Evolutionary conservation across 2,888 invertebrate species (phyloP).

Genomic region (Alloplasta piceator): DNA sequence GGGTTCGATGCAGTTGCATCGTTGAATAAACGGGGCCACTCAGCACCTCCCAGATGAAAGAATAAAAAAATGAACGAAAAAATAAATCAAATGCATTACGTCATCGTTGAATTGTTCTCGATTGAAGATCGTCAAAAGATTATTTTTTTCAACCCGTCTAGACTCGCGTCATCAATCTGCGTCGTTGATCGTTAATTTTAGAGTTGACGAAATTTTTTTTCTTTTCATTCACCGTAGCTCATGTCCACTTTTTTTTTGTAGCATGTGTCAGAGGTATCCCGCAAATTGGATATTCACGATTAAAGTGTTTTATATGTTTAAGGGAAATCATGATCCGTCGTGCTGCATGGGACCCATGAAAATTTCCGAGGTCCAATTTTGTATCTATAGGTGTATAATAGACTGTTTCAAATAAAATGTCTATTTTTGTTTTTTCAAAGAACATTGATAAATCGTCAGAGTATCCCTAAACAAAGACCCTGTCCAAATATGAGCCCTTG

Average conservation of each 20-base stretch:
- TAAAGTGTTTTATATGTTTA: slow-evolving; percentile 54
- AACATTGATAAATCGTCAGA: no score
- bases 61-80: neutral
- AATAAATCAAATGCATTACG: slow-evolving; percentile 38
- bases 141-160: neutral
- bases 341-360: slow-evolving; percentile 65
- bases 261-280: slow-evolving; percentile 57
- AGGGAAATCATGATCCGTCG: slow-evolving; percentile 61
- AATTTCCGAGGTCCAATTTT: slow-evolving; percentile 46
- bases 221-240: slow-evolving; percentile 37
- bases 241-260: slow-evolving; percentile 43
- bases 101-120: slow-evolving; percentile 41
- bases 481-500: no score
- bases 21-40: slow-evolving; percentile 60
- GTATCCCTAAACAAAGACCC: no score
- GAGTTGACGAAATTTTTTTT: slow-evolving; percentile 6
- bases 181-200: slow-evolving; percentile 11
- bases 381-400: slow-evolving; percentile 41
- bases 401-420: no score
- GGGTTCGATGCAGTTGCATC: slow-evolving; percentile 23
- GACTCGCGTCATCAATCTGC: slow-evolving; percentile 19
- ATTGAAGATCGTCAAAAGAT: slow-evolving; percentile 14
- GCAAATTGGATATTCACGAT: slow-evolving; percentile 34
- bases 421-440: no score
- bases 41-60: slow-evolving; percentile 67